Evolutionary conservation across 2,888 invertebrate genomes (phyloP), one percentile per base, ranked within the genome.

Genomic region (Onthophagus sagittarius): DNA sequence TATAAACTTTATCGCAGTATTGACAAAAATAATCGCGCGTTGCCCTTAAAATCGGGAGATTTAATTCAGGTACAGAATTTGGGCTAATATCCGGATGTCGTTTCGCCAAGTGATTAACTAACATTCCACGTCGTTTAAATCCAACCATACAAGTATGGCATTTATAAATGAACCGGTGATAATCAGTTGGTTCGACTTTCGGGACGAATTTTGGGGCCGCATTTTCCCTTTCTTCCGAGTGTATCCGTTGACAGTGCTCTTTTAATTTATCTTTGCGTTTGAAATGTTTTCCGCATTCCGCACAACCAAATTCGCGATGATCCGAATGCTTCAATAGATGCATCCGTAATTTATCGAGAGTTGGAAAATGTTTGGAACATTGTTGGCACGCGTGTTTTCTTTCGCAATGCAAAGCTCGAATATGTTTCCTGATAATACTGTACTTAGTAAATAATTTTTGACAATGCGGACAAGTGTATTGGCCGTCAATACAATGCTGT

Each of bases 61-160:
- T 92, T 62, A 94, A 86, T 84, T 94, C 93, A 13, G 90, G 93
- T 53, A 91, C 91, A 0, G 91, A 88, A 76, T 90, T 89, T 0
- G 90, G 89, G 53, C 87, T 86, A 67, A 91, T 88, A 72, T 89
- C 88, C 31, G 92, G 89, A 88, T 94, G 91, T 77, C 92, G 86
- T 81, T 94, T 94, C 75, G 93, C 94, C 78, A 95, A 85, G 84
- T 96, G 96, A 85, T 96, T 96, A 0, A 94, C 93, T 64, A 93
- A 85, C 92, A 93, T 93, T 15, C 85, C 83, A 76, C 95, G 89
- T 72, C 95, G 88, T 86, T 96, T 92, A 82, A 94, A 93, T 76
- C 93, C 93, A 32, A 93, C 86, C 81, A 91, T 84, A 84, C 94
- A 94, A 70, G 88, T 87, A 79, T 92, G 90, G 82, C 94, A 94